Percentiles rank a stretch among this genome's conserved stretches.
These are phyloP conservation scores for Bombus superbus DNA, from an alignment of 1,140 invertebrate genomes.

Conservation along the genomic window DNA sequence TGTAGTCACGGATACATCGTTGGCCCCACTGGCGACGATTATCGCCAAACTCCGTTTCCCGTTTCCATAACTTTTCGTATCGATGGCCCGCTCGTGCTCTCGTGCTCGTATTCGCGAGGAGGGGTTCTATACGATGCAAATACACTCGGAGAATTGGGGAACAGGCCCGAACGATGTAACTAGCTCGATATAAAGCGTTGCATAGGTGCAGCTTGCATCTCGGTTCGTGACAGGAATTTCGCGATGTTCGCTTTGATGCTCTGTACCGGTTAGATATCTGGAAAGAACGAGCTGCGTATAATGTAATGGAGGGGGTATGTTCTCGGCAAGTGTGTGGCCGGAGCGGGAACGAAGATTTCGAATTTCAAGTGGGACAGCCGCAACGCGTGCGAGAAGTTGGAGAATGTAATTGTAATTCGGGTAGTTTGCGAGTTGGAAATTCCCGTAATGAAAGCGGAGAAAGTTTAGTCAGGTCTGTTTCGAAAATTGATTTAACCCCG, in stretches of 20 bases:
- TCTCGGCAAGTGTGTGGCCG: neutral
- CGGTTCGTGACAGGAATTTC: neutral
- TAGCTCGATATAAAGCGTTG: neutral
- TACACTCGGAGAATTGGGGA: neutral
- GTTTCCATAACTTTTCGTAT: constrained; percentile 29
- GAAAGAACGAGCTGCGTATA: neutral
- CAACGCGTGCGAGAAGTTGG: neutral
- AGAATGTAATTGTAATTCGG: constrained; percentile 23
- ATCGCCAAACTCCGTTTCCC: constrained; percentile 23
- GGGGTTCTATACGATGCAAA: neutral
- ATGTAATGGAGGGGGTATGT: neutral
- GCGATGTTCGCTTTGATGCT: neutral
- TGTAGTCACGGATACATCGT: neutral
- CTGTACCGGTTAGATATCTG: neutral
- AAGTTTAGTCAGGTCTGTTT: constrained; percentile 13
- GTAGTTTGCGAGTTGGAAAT: constrained; percentile 10
- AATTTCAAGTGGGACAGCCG: neutral
- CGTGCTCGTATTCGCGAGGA: too few relatives aligned
- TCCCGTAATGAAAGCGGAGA: neutral
- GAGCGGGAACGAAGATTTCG: neutral
- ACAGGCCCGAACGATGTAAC: neutral
- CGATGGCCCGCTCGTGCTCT: neutral
- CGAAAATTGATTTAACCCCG: constrained; percentile 5
- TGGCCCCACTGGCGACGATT: neutral
- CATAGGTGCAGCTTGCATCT: neutral